Percentiles rank a stretch among this genome's conserved stretches.
phyloP scores from a whole-genome alignment of 2,797 vertebrate species.

The Xenentodon cancila region DNA sequence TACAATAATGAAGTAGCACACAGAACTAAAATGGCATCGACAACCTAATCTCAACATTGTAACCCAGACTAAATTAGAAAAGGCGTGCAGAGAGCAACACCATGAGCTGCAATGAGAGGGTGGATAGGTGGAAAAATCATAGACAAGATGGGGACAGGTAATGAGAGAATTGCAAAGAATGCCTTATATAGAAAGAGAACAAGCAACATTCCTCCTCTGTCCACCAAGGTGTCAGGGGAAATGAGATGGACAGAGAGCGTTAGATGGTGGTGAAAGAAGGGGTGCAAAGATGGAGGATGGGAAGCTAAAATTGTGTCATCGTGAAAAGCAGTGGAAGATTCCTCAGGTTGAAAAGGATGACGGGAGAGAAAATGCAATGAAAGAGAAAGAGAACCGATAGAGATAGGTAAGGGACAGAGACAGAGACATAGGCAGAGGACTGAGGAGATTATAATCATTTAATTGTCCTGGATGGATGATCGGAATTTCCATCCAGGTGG shows the following conservation, averaged over 20 bases:
- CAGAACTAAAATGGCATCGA: slow-evolving; percentile 75
- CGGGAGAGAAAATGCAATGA: slow-evolving; percentile 41
- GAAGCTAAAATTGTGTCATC: slow-evolving; percentile 77
- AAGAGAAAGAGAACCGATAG: slow-evolving; percentile 38
- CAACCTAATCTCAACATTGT: slow-evolving; percentile 79
- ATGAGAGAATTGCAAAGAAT: slow-evolving; percentile 60
- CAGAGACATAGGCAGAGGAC: slow-evolving; percentile 49
- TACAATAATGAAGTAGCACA: slow-evolving; percentile 69
- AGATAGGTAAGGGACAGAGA: slow-evolving; percentile 47
- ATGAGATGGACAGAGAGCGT: slow-evolving; percentile 62
- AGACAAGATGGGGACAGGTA: slow-evolving; percentile 40
- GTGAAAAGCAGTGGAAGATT: slow-evolving; percentile 77
- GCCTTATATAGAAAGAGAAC: slow-evolving; percentile 39
- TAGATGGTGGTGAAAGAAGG: slow-evolving; percentile 51
- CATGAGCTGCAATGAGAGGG: slow-evolving; percentile 47
- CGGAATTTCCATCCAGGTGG: slow-evolving; percentile 68
- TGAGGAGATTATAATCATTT: slow-evolving; percentile 83
- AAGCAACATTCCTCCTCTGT: slow-evolving; percentile 51
- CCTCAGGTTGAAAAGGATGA: slow-evolving; percentile 65
- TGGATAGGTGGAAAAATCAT: slow-evolving; percentile 46
- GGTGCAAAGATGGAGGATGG: slow-evolving; percentile 58
- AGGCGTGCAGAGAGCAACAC: slow-evolving; percentile 49
- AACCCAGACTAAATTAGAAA: slow-evolving; percentile 71
- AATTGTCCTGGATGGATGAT: slow-evolving; percentile 79
- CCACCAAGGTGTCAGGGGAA: slow-evolving; percentile 56